Conservation (phyloP, 1,140 invertebrate species). For the Drosophila arizonae region DNA sequence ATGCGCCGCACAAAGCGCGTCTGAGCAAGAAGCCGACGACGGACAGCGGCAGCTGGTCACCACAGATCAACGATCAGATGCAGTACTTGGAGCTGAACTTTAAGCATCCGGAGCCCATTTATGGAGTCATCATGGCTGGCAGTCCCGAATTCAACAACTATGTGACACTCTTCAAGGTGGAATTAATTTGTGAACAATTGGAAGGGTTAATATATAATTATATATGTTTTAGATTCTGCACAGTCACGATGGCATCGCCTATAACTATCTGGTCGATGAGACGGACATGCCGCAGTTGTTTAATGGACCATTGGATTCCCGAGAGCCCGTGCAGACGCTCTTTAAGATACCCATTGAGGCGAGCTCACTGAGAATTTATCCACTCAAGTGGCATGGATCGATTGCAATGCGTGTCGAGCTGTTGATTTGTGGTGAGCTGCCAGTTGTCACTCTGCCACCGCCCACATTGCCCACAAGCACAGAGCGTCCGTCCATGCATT, state of each 20-base stretch:
- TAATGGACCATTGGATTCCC: conserved; percentile 87
- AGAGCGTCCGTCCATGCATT: conserved; percentile 34
- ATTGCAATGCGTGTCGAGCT: conserved; percentile 90
- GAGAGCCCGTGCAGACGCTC: conserved; percentile 85
- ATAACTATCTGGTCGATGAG: conserved; percentile 84
- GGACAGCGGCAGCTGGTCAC: conserved; percentile 86
- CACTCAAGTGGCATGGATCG: conserved; percentile 89
- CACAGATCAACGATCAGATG: conserved; percentile 84
- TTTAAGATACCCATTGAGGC: conserved; percentile 89
- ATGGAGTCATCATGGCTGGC: conserved; percentile 89
- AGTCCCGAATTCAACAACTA: conserved; percentile 87
- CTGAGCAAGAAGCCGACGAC: conserved; percentile 81
- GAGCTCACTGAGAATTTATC: conserved; percentile 87
- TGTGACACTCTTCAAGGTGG: conserved; percentile 88
- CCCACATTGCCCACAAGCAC: conserved; percentile 48
- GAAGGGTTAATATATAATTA: not conserved
- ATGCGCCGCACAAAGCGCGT: conserved; percentile 84
- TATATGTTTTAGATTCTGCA: conserved; percentile 84
- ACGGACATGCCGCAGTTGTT: conserved; percentile 85
- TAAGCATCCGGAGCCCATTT: conserved; percentile 86
- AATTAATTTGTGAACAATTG: not conserved
- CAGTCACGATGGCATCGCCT: conserved; percentile 86
- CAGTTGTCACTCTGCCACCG: conserved; percentile 20
- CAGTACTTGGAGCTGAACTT: conserved; percentile 90
- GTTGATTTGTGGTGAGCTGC: conserved; percentile 86